Conservation (phyloP, 1,140 invertebrate genomes). For the Belonocnema kinseyi region DNA sequence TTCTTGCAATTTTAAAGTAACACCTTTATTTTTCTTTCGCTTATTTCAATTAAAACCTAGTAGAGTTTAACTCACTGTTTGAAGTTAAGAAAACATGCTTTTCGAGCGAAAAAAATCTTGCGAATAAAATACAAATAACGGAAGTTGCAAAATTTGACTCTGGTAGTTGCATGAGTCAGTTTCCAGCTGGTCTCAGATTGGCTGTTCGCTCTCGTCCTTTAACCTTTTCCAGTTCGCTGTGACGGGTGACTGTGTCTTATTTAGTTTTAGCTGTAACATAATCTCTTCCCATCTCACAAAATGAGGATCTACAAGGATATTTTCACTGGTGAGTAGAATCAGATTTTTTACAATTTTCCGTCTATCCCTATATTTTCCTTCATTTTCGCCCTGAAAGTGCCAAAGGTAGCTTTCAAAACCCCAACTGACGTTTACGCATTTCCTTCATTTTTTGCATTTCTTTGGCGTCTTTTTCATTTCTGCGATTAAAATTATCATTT, state of each 20-base stretch:
- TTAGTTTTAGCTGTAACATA: conserved; percentile 80
- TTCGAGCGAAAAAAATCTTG: background rate
- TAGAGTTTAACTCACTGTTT: no score
- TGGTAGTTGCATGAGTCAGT: conserved; percentile 5
- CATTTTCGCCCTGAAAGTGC: background rate
- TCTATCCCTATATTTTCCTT: conserved; percentile 56
- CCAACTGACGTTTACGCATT: conserved; percentile 47
- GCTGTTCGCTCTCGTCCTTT: conserved; percentile 42
- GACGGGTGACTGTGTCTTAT: conserved; percentile 77
- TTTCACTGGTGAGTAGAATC: conserved; percentile 85
- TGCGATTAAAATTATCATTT: background rate
- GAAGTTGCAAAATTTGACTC: conserved; percentile 43
- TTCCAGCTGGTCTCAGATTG: background rate
- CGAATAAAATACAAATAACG: conserved; percentile 15
- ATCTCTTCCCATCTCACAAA: conserved; percentile 84
- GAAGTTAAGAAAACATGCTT: background rate
- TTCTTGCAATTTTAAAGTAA: no score
- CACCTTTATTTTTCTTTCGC: no score
- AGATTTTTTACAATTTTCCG: background rate
- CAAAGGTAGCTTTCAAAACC: background rate
- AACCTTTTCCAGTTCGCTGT: conserved; percentile 78
- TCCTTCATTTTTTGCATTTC: conserved; percentile 23
- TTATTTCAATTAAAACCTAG: background rate
- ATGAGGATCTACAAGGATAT: conserved; percentile 98
- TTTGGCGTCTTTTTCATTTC: background rate